These are phyloP conservation scores for Zalophus californianus DNA, from an alignment of 2,797 vertebrate species.

Conservation along the genomic window DNA sequence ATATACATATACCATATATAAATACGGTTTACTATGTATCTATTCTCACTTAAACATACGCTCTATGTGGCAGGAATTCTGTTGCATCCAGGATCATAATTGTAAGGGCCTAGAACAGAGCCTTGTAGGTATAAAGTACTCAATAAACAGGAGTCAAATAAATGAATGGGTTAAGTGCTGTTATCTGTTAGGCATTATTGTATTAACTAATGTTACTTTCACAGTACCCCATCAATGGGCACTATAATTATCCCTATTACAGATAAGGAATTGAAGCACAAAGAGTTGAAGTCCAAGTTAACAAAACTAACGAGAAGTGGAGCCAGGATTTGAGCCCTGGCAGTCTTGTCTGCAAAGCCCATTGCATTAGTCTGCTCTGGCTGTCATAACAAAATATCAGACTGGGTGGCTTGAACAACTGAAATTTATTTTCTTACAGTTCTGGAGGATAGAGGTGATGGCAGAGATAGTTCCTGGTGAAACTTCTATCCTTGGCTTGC, in stretches of 20 bases:
- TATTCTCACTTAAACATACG: background rate
- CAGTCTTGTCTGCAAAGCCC: background rate
- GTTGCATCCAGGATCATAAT: background rate
- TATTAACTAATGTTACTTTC: background rate
- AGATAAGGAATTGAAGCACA: background rate
- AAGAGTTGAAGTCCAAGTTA: background rate
- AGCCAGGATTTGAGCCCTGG: background rate
- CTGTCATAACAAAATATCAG: background rate
- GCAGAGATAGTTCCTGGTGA: background rate
- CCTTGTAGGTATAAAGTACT: background rate
- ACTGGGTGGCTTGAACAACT: background rate
- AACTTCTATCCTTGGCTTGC: background rate
- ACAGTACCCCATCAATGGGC: background rate
- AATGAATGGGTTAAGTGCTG: background rate
- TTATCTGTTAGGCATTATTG: background rate
- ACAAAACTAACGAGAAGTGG: background rate
- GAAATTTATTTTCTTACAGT: background rate
- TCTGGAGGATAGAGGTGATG: background rate
- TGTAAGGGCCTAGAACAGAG: background rate
- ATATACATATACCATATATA: background rate
- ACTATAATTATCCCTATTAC: background rate
- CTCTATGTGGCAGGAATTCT: background rate
- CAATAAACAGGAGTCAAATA: background rate
- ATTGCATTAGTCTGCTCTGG: background rate
- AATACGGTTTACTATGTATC: background rate